A percentile compares a stretch with the other conserved stretches of the same genome.
Evolutionary conservation across 2,888 invertebrate species (phyloP).

Genomic region (Gortyna flavago): DNA sequence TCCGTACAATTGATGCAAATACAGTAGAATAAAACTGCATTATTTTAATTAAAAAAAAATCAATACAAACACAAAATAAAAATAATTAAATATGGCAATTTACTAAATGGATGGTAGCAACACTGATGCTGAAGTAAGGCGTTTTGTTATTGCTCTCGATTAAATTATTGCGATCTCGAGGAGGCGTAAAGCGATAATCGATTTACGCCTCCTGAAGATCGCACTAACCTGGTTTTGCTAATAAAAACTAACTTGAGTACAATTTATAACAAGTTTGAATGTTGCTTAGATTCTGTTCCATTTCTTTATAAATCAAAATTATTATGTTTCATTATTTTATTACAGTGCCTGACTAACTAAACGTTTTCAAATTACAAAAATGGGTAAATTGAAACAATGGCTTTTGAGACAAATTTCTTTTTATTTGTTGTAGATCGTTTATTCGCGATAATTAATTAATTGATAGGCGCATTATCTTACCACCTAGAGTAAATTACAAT

Average conservation of each 20-base stretch:
- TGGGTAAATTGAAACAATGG: slow-evolving; percentile 15
- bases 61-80: not conserved
- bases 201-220: not conserved
- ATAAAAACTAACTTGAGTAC: not conserved
- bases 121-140: not conserved
- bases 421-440: not conserved
- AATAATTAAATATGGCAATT: slow-evolving; percentile 4
- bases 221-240: not conserved
- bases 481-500: not conserved
- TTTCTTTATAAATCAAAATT: not conserved
- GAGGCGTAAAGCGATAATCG: not conserved
- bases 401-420: slow-evolving; percentile 10
- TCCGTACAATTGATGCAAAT: not conserved
- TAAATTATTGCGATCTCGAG: no score
- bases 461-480: not conserved
- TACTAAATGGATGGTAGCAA: slow-evolving; percentile 7
- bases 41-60: no score
- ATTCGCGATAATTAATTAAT: not conserved
- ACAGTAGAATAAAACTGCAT: not conserved
- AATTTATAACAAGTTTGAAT: not conserved
- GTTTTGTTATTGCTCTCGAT: slow-evolving; percentile 31
- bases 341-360: not conserved
- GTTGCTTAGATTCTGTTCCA: not conserved
- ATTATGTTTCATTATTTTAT: not conserved
- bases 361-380: not conserved